phyloP scores from a whole-genome alignment of 2,113 vertebrate species.

The Lanius ludovicianus region DNA sequence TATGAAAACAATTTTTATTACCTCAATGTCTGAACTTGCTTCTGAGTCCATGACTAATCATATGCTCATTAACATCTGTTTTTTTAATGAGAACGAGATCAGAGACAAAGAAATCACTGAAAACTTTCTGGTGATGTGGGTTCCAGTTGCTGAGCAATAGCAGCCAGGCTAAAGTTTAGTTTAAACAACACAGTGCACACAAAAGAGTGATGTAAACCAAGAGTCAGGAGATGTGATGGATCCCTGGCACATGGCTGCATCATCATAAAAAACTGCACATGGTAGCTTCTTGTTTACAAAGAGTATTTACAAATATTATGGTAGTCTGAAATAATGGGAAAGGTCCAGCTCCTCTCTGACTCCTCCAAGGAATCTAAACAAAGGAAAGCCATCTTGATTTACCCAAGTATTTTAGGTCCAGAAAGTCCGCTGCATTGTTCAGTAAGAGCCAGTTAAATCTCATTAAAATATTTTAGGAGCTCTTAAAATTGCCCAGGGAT shows the following conservation, averaged over 20 bases:
- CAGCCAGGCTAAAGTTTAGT: slow-evolving; percentile 3
- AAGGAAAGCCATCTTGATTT: neutral
- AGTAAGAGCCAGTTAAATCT: neutral
- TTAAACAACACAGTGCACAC: neutral
- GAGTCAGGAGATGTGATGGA: neutral
- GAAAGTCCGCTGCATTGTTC: neutral
- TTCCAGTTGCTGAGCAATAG: neutral
- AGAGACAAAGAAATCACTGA: neutral
- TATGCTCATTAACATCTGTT: neutral
- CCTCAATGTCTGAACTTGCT: neutral
- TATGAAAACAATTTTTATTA: neutral
- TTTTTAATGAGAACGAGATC: neutral
- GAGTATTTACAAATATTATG: neutral
- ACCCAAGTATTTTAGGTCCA: neutral
- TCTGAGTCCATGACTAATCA: neutral
- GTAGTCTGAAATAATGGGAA: neutral
- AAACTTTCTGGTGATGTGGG: neutral
- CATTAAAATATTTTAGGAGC: neutral
- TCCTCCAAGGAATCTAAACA: neutral
- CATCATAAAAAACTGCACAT: neutral
- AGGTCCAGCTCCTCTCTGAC: neutral
- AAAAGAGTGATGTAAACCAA: neutral
- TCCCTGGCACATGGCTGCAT: neutral
- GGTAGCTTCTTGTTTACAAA: neutral
- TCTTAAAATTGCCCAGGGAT: neutral